phyloP scores from a whole-genome alignment of 2,113 vertebrate species.

The Archilochus colubris region DNA sequence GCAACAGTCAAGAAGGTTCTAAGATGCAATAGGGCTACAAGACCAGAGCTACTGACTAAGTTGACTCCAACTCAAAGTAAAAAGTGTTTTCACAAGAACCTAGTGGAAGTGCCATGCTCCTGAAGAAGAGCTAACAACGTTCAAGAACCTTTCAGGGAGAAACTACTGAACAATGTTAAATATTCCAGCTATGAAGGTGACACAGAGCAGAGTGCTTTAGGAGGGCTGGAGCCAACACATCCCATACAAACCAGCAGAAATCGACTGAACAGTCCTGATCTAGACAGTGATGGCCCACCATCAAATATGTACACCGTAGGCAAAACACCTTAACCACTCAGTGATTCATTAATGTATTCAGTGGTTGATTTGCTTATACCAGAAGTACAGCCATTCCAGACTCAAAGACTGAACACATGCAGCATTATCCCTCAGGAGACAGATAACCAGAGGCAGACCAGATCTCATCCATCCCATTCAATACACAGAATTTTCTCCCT shows the following conservation, averaged over 20 bases:
- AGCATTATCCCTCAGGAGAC: not conserved
- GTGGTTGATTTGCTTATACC: not conserved
- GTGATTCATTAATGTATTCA: not conserved
- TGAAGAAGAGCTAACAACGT: not conserved
- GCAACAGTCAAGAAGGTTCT: not conserved
- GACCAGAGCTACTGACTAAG: not conserved
- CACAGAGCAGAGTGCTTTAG: fast-evolving
- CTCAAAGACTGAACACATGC: not conserved
- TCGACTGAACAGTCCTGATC: not conserved
- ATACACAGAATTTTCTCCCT: not conserved
- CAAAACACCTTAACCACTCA: not conserved
- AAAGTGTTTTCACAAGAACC: not conserved
- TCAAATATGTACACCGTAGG: not conserved
- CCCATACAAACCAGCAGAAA: not conserved
- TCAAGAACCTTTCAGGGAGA: not conserved
- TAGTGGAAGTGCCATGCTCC: not conserved
- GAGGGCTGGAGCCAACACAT: not conserved
- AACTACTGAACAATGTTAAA: not conserved
- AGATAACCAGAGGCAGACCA: not conserved
- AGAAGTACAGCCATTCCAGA: not conserved
- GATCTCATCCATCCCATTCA: not conserved
- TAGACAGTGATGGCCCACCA: not conserved
- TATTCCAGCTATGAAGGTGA: not conserved
- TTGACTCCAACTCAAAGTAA: not conserved
- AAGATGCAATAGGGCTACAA: not conserved